These are phyloP conservation scores for Mamestra brassicae DNA, from an alignment of 2,888 invertebrate species.

Conservation along the genomic window DNA sequence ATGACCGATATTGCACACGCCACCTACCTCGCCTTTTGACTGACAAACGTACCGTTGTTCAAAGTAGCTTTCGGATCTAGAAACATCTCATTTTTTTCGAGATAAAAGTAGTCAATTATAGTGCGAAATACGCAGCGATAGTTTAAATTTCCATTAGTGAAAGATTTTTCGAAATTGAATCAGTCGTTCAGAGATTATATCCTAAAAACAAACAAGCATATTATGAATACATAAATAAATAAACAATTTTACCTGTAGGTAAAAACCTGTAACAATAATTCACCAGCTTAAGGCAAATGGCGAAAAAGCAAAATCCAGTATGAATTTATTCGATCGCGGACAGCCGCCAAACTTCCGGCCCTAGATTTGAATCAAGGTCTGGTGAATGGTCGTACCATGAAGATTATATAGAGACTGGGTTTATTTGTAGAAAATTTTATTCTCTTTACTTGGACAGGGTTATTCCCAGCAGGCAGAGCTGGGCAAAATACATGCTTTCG, in stretches of 20 bases:
- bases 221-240: too few species aligned
- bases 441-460: background rate
- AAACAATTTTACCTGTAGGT: background rate
- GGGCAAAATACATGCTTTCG: too few species aligned
- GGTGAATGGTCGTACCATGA: background rate
- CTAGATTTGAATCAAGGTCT: constrained; percentile 14
- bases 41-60: background rate
- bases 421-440: constrained; percentile 6
- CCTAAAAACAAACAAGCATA: too few species aligned
- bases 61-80: too few species aligned
- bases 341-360: background rate
- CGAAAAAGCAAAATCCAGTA: background rate
- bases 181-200: background rate
- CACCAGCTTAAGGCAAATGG: background rate
- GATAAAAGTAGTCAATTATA: too few species aligned
- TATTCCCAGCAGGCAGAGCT: background rate
- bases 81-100: too few species aligned
- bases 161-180: too few species aligned
- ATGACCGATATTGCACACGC: constrained; percentile 33
- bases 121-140: too few species aligned
- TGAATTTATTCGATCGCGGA: background rate
- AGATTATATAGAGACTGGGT: too few species aligned
- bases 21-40: constrained; percentile 1
- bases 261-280: background rate
- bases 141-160: too few species aligned